Percentiles rank a stretch among this genome's conserved stretches.
Conservation (phyloP, 2,113 vertebrate genomes). For the Lagopus muta region DNA sequence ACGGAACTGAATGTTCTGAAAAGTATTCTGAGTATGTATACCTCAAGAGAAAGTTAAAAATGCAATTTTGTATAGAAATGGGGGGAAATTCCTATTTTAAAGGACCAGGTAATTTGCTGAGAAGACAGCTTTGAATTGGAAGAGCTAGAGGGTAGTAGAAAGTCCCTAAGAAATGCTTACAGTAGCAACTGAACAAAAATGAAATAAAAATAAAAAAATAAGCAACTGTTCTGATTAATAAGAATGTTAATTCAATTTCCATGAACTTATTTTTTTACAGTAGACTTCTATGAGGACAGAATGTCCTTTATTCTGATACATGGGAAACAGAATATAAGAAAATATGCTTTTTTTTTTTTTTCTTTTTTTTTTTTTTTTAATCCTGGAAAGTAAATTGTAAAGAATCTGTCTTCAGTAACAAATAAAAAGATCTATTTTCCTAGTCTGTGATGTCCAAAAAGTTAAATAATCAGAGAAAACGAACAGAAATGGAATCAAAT, state of each 20-base stretch:
- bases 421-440: too few relatives aligned
- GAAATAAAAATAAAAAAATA: background rate
- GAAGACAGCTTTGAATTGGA: background rate
- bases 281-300: background rate
- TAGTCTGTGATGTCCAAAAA: background rate
- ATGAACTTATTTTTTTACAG: background rate
- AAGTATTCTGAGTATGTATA: background rate
- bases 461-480: background rate
- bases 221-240: background rate
- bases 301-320: background rate
- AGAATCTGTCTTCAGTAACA: background rate
- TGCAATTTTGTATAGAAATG: background rate
- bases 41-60: background rate
- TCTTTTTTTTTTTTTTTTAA: background rate
- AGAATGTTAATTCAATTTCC: background rate
- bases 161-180: background rate
- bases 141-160: background rate
- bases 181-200: background rate
- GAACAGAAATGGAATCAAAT: background rate
- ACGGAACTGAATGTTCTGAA: constrained; percentile 17
- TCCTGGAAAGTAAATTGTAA: background rate
- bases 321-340: background rate
- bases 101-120: background rate
- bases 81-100: background rate
- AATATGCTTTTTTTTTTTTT: too few relatives aligned